A percentile compares a stretch with the other conserved stretches of the same genome.
Evolutionary conservation across 2,888 invertebrate genomes (phyloP).

Genomic region (Pinctada fucata): DNA sequence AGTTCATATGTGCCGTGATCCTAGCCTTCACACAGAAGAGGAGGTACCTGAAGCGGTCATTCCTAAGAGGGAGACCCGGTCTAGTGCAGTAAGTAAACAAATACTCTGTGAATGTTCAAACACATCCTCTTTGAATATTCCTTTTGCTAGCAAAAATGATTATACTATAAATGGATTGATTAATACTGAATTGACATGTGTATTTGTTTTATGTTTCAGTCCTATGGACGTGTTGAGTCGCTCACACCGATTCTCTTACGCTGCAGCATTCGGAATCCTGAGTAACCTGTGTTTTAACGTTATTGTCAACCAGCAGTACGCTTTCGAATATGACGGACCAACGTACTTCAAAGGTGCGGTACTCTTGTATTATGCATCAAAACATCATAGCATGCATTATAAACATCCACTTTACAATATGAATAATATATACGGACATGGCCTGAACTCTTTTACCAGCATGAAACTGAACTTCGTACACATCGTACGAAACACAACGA

Average conservation of each 20-base stretch:
- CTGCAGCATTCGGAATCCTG: constrained; percentile 62
- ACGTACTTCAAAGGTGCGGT: constrained; percentile 52
- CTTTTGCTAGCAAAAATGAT: no score
- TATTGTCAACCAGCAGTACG: constrained; percentile 50
- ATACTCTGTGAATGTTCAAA: background rate
- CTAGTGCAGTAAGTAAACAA: constrained; percentile 42
- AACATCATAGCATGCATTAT: no score
- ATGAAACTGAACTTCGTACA: no score
- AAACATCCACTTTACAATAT: background rate
- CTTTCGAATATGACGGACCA: constrained; percentile 50
- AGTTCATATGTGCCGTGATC: constrained; percentile 30
- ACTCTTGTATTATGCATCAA: no score
- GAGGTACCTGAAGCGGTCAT: constrained; percentile 22
- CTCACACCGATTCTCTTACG: constrained; percentile 59
- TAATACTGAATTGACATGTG: no score
- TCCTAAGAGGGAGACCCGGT: constrained; percentile 43
- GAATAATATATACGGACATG: background rate
- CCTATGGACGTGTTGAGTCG: constrained; percentile 62
- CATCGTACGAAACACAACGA: no score
- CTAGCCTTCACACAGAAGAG: constrained; percentile 38
- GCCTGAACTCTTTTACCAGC: background rate
- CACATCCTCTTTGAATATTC: no score
- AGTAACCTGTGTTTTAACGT: constrained; percentile 55
- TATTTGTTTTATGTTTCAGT: constrained; percentile 41
- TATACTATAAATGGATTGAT: no score